phyloP scores from a whole-genome alignment of 2,888 invertebrate genomes.

The Epirrhoe alternata region DNA sequence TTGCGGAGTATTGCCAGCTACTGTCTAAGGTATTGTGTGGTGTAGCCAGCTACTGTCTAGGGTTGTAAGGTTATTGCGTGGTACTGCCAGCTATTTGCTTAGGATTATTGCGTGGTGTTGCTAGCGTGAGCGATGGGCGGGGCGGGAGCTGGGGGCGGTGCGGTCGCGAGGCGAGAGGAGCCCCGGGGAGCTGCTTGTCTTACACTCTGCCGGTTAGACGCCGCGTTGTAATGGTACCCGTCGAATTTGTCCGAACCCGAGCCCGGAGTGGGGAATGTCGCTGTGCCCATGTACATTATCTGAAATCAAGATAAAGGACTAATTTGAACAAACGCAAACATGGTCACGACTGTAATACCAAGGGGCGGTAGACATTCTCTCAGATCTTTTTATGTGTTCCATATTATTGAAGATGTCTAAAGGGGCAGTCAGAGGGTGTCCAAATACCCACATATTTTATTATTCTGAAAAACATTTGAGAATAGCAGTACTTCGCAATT shows the following conservation, averaged over 20 bases:
- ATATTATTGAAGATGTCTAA: too few relatives aligned
- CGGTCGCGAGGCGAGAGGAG: constrained; percentile 47
- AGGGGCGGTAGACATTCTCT: too few relatives aligned
- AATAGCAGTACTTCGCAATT: too few relatives aligned
- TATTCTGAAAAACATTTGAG: too few relatives aligned
- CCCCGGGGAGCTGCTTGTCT: constrained; percentile 67
- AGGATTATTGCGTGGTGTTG: constrained; percentile 61
- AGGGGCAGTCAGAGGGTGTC: too few relatives aligned
- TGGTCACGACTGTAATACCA: too few relatives aligned
- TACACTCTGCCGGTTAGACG: constrained; percentile 74
- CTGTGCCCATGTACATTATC: constrained; percentile 82
- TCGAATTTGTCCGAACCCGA: constrained; percentile 69
- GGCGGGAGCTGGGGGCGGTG: constrained; percentile 55
- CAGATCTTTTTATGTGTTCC: too few relatives aligned
- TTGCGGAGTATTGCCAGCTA: constrained; percentile 47
- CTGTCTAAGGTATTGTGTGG: constrained; percentile 47
- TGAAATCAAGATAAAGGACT: constrained; percentile 41
- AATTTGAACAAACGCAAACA: background rate
- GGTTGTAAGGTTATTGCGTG: constrained; percentile 24
- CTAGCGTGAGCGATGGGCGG: constrained; percentile 55
- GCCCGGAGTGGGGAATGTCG: constrained; percentile 67
- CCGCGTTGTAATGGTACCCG: constrained; percentile 81
- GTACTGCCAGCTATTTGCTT: background rate
- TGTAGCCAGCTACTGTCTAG: background rate
- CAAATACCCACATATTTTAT: too few relatives aligned